Percentiles rank a stretch among this genome's conserved stretches.
Conservation (phyloP, 2,113 vertebrate genomes). For the Oostethus manadensis region DNA sequence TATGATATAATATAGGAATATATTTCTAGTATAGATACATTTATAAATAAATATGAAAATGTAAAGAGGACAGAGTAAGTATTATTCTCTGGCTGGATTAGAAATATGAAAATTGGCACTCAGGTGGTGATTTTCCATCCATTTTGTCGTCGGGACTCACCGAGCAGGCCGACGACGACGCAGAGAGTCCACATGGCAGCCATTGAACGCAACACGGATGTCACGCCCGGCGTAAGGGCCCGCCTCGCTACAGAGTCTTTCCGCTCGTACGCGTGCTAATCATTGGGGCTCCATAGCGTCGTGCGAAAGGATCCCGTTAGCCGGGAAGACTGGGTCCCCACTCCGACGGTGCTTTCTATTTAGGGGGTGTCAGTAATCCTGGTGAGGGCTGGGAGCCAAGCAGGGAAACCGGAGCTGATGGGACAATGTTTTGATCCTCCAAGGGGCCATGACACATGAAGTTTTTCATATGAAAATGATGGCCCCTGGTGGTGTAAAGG, state of each 20-base stretch:
- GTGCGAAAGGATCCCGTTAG: background rate
- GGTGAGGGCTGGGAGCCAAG: constrained; percentile 33
- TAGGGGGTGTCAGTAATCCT: constrained; percentile 65
- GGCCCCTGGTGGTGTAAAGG: too few relatives aligned
- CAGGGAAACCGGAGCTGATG: constrained; percentile 60
- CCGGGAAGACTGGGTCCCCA: constrained; percentile 8
- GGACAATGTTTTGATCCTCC: constrained; percentile 6
- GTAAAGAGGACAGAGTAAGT: too few relatives aligned
- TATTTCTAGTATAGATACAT: too few relatives aligned
- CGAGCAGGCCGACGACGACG: background rate
- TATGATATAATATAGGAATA: too few relatives aligned
- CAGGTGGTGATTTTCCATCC: too few relatives aligned
- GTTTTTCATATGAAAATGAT: too few relatives aligned
- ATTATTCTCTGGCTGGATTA: too few relatives aligned
- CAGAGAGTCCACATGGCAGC: background rate
- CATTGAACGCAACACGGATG: background rate
- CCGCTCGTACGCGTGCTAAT: background rate
- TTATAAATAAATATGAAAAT: too few relatives aligned
- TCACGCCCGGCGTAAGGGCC: too few relatives aligned
- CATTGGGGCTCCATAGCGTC: background rate
- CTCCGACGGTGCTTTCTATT: constrained; percentile 61
- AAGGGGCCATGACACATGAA: background rate
- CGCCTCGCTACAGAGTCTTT: background rate
- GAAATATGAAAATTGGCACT: too few relatives aligned
- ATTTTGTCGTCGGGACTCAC: constrained; percentile 3